Percentiles rank a stretch among this genome's conserved stretches.
Evolutionary conservation across 53 echinoderm and acorn worm genomes (phyloP).

Genomic region (Paracentrotus lividus): DNA sequence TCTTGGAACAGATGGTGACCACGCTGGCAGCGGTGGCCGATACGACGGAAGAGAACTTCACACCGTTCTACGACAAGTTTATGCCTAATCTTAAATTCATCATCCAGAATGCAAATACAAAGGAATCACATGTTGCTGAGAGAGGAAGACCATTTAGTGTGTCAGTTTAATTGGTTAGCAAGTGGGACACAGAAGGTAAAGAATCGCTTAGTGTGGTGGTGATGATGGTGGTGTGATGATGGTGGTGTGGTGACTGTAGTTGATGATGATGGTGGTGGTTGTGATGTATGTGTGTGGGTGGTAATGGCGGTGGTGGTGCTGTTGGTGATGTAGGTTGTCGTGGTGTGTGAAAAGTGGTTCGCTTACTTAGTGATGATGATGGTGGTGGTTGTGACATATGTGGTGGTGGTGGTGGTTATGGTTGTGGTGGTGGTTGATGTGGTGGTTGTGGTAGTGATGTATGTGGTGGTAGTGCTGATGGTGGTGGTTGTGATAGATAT

Average conservation of each 20-base stretch:
- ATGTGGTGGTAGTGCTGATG: background rate
- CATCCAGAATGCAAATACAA: slow-evolving; percentile 88
- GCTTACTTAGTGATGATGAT: too few relatives aligned
- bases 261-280: background rate
- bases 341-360: too few relatives aligned
- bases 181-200: slow-evolving; percentile 94
- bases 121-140: slow-evolving; percentile 89
- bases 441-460: too few relatives aligned
- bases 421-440: background rate
- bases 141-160: slow-evolving; percentile 98
- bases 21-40: slow-evolving; percentile 97
- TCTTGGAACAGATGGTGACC: slow-evolving; percentile 98
- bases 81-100: slow-evolving; percentile 97
- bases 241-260: background rate
- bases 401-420: background rate
- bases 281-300: too few relatives aligned
- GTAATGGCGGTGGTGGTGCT: background rate
- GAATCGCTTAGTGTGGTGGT: too few relatives aligned
- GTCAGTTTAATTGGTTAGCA: slow-evolving; percentile 95
- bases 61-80: slow-evolving; percentile 92
- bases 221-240: background rate
- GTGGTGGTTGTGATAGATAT: background rate
- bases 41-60: slow-evolving; percentile 94
- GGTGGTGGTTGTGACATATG: too few relatives aligned
- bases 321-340: background rate